These are phyloP conservation scores for Nerophis lumbriciformis DNA, from an alignment of 2,113 vertebrate genomes.

Conservation along the genomic window DNA sequence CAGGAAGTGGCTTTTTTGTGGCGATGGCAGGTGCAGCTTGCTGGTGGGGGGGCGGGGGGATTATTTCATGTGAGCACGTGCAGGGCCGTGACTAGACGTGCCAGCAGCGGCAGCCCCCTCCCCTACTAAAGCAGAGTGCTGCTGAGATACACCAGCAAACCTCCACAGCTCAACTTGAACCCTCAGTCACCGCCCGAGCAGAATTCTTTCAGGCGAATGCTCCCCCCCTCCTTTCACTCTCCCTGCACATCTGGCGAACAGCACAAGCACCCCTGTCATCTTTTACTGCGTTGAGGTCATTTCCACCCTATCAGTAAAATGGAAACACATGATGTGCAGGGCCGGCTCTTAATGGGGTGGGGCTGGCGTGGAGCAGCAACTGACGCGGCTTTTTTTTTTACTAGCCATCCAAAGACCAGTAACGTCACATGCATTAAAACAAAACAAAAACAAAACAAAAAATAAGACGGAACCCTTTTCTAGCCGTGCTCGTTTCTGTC, in stretches of 20 bases:
- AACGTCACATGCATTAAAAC: conserved; percentile 11
- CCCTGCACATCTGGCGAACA: conserved; percentile 73
- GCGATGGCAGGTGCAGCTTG: conserved; percentile 65
- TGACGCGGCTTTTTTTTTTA: conserved; percentile 51
- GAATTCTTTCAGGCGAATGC: conserved; percentile 71
- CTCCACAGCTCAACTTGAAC: conserved; percentile 67
- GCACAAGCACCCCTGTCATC: conserved; percentile 71
- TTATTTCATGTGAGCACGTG: background rate
- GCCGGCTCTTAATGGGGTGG: conserved; percentile 67
- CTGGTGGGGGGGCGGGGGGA: too few species aligned
- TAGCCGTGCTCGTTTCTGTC: too few species aligned
- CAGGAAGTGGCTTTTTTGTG: conserved; percentile 74
- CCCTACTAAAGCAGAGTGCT: conserved; percentile 25
- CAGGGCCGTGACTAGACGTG: too few species aligned
- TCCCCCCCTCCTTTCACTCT: conserved; percentile 37
- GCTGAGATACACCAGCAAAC: conserved; percentile 67
- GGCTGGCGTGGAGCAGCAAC: conserved; percentile 59
- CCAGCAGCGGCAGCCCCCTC: background rate
- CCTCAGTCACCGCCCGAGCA: conserved; percentile 71
- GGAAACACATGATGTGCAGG: conserved; percentile 71
- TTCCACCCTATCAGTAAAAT: conserved; percentile 74
- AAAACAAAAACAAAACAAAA: too few species aligned
- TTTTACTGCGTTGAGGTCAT: conserved; percentile 77
- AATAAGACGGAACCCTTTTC: too few species aligned
- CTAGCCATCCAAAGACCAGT: conserved; percentile 54